Conservation (phyloP, 2,113 vertebrate genomes). For the Lepisosteus oculatus region DNA sequence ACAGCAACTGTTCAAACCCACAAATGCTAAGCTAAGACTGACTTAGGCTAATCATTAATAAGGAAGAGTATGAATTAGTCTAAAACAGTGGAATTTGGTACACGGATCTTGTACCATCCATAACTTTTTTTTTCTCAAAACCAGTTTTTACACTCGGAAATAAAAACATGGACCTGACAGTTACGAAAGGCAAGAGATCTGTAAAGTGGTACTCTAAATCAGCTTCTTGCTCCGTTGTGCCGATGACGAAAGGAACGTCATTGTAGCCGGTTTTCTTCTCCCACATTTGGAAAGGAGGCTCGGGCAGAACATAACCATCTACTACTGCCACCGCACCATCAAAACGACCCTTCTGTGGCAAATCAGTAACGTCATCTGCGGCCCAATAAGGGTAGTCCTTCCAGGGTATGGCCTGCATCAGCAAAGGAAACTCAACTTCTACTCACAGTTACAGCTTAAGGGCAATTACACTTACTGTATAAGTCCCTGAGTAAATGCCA, state of each 20-base stretch:
- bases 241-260: constrained; percentile 65
- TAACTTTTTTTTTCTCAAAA: too few species aligned
- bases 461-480: not conserved
- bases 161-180: too few species aligned
- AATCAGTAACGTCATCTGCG: constrained; percentile 40
- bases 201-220: constrained; percentile 54
- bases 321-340: constrained; percentile 55
- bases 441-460: not conserved
- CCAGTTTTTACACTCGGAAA: too few species aligned
- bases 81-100: too few species aligned
- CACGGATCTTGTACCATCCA: too few species aligned
- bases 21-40: too few species aligned
- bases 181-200: too few species aligned
- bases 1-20: too few species aligned
- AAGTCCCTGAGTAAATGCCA: not conserved
- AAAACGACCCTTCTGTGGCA: constrained; percentile 51
- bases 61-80: too few species aligned
- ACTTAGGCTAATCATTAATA: too few species aligned
- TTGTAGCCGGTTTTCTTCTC: constrained; percentile 44
- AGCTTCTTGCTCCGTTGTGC: constrained; percentile 64
- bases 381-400: constrained; percentile 63
- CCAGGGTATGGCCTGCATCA: constrained; percentile 62
- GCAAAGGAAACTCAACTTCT: not conserved
- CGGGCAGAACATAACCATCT: constrained; percentile 61
- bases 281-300: constrained; percentile 56